Evolutionary conservation across 2,797 vertebrate genomes (phyloP), one percentile per base, ranked within the genome.

Genomic region (Danionella dracula): DNA sequence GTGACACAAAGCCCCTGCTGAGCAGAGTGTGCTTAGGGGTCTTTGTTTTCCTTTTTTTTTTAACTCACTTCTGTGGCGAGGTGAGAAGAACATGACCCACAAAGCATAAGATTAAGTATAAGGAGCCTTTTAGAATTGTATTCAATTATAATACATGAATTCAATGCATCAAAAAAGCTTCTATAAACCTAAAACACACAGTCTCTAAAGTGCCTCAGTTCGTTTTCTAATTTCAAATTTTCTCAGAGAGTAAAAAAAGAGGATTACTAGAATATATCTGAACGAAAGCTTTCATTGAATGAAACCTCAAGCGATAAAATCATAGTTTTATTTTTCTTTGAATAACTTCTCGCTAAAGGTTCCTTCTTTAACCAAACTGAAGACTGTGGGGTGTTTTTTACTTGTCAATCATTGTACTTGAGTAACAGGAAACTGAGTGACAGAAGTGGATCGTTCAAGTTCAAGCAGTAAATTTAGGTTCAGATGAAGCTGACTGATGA

Each of bases 61-160:
- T 69, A 55, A 29, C 8, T 20, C 20, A 65, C 34, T 41, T 59
- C 29, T 29, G 38, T n/a, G 5, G 20, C 31, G 34, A 65, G 1
- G 16, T 23, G 59, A 45, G 54, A 15, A 51, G 31, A 65, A 41
- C 15, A 19, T 53, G 66, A 69, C 66, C 53, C 54, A 65, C 50
- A 69, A 46, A 65, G 48, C 37, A 44, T 27, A 48, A 65, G 49
- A 49, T 61, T 73, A 68, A 59, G 63, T 73, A 73, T 50, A 60
- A 54, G 41, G 32, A 60, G 34, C 41, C 37, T 20, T 55, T 61
- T 68, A 45, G 48, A 50, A 54, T 32, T 56, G 32, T 53, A 69
- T 56, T 55, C 49, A 44, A 21, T 56, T 6, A 6, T n/a, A n/a
- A n/a, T n/a, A n/a, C n/a, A n/a, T n/a, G n/a, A n/a, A n/a, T n/a